These are phyloP conservation scores for Pterois miles DNA, from an alignment of 2,797 vertebrate species.

Conservation along the genomic window DNA sequence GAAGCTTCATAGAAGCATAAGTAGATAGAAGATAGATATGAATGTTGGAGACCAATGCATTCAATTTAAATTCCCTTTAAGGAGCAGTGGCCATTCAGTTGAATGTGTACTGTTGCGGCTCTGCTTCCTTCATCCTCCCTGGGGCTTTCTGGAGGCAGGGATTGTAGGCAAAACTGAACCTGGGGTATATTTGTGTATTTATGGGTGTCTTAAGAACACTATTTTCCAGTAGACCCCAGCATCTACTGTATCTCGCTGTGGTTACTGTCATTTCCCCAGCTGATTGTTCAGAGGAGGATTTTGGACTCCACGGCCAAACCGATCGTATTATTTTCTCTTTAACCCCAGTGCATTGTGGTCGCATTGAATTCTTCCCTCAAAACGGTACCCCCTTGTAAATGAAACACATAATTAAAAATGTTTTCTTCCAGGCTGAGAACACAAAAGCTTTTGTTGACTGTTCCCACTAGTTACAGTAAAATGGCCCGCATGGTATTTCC, in stretches of 20 bases:
- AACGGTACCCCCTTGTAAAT: conserved; percentile 61
- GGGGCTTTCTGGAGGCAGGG: conserved; percentile 40
- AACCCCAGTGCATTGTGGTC: conserved; percentile 69
- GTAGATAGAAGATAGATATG: too few relatives aligned
- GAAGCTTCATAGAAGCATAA: too few relatives aligned
- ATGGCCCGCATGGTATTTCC: conserved; percentile 40
- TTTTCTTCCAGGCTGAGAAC: conserved; percentile 64
- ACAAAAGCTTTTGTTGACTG: conserved; percentile 67
- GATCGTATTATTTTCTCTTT: conserved; percentile 72
- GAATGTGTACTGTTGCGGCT: neutral
- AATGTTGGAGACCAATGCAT: neutral
- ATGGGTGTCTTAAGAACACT: conserved; percentile 50
- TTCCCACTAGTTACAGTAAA: conserved; percentile 35
- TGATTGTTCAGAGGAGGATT: conserved; percentile 61
- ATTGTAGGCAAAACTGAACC: conserved; percentile 26
- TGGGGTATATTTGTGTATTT: conserved; percentile 60
- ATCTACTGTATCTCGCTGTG: conserved; percentile 61
- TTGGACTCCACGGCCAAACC: conserved; percentile 66
- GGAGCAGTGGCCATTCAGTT: neutral
- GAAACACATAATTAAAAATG: conserved; percentile 75
- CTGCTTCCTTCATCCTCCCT: conserved; percentile 47
- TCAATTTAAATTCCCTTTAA: neutral
- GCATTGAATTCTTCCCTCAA: conserved; percentile 58
- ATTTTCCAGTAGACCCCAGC: conserved; percentile 67
- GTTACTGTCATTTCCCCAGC: conserved; percentile 67